Conservation (phyloP, 2,888 invertebrate genomes). For the Perizoma flavofasciatum region DNA sequence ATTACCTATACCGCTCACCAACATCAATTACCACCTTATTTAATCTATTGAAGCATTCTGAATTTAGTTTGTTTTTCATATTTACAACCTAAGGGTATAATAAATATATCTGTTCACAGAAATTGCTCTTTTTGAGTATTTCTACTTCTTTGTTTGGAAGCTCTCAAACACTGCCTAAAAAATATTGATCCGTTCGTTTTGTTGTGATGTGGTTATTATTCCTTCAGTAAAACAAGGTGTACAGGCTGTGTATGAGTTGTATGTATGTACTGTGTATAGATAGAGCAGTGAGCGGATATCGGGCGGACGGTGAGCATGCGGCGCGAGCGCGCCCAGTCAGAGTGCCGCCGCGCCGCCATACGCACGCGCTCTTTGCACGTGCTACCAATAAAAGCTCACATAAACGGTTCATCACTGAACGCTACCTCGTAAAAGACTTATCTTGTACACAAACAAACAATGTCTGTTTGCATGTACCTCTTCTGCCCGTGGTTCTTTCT, state of each 20-base stretch:
- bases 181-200: constrained; percentile 1
- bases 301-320: constrained; percentile 75
- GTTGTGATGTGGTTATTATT: constrained; percentile 21
- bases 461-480: constrained; percentile 86
- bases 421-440: constrained; percentile 49
- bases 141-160: neutral
- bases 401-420: constrained; percentile 68
- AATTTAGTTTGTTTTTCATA: no score
- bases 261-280: constrained; percentile 59
- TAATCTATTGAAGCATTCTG: no score
- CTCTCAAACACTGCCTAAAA: constrained; percentile 1
- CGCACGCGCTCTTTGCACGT: constrained; percentile 79
- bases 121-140: no score
- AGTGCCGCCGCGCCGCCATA: constrained; percentile 82
- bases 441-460: constrained; percentile 56
- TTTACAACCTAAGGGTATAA: no score
- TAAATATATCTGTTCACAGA: no score
- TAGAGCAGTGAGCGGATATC: constrained; percentile 74
- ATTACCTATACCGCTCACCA: no score
- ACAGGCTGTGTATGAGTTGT: constrained; percentile 60
- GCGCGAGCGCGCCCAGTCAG: constrained; percentile 82
- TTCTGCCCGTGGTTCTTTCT: constrained; percentile 88
- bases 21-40: no score
- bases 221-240: constrained; percentile 74
- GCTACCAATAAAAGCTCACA: constrained; percentile 48